Evolutionary conservation across 2,113 vertebrate genomes (phyloP), one percentile per base, ranked within the genome.

Genomic region (Xyrauchen texanus): DNA sequence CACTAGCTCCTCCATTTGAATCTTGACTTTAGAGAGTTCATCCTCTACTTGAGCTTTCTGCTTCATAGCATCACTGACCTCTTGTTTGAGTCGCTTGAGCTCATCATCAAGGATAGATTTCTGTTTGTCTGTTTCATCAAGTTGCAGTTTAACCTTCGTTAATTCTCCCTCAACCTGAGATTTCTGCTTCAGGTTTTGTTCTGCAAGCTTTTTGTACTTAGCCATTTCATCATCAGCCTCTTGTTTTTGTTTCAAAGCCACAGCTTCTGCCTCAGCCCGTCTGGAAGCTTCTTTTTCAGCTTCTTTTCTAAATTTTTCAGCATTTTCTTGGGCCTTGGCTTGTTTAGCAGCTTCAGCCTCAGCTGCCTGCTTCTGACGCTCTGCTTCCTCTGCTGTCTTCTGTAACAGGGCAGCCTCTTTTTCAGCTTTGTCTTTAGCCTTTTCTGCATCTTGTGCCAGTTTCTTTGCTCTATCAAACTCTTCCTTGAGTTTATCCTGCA

Each of bases 81-180:
- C 95, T 0, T 93, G 93, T 88, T 99, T 99, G 0, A 98, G 93
- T 49, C 97, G 92, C 88, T 96, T 95, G 64, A 98, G 93, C 91
- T 99, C 97, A 60, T 95, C 93, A 0, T 98, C 96, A 85, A 99
- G 79, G 49, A 98, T 89, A 42, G 84, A 67, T 77, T 96, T 98
- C 88, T 99, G 97, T 82, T 95, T 94, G 75, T 98, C 96, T 0
- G 96, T 98, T 87, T 98, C 93, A 3, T 98, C 97, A 76, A 99
- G 93, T 85, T 93, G 92, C 78, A 98, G 68, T 83, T 94, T 94
- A 34, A 99, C 92, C 1, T 92, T 85, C 0, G 91, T 80, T n/a
- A 99, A 93, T 76, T 99, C 98, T 88, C 95, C 91, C 84, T 98
- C 96, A 3, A 98, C 96, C 81, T 95, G 94, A 0, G 95, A 93